A percentile compares a stretch with the other conserved stretches of the same genome.
Evolutionary conservation across 2,113 vertebrate genomes (phyloP).

Genomic region (Oryzias curvinotus): DNA sequence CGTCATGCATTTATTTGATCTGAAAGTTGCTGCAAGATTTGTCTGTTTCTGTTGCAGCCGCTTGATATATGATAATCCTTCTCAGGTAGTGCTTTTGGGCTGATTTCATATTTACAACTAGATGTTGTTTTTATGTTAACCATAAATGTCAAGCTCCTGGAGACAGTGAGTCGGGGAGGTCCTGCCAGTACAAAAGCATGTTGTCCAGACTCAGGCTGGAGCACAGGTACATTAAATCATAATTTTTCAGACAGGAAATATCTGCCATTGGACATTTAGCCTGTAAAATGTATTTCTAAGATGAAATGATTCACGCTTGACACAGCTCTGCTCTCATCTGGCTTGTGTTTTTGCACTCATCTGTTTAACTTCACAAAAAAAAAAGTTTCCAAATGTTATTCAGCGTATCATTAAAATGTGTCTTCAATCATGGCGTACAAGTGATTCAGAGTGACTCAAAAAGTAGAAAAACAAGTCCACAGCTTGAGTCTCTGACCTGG

Average conservation of each 20-base stretch:
- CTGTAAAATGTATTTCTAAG: constrained; percentile 70
- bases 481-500: constrained; percentile 50
- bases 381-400: constrained; percentile 19
- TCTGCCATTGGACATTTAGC: constrained; percentile 69
- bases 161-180: constrained; percentile 73
- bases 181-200: constrained; percentile 70
- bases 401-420: constrained; percentile 25
- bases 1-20: constrained; percentile 55
- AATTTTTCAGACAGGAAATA: constrained; percentile 75
- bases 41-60: constrained; percentile 53
- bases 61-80: constrained; percentile 65
- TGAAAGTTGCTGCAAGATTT: constrained; percentile 54
- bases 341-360: constrained; percentile 41
- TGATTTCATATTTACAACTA: constrained; percentile 66
- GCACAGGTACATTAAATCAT: constrained; percentile 72
- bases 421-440: constrained; percentile 37
- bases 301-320: constrained; percentile 68
- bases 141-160: constrained; percentile 72
- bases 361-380: constrained; percentile 35
- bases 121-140: constrained; percentile 50
- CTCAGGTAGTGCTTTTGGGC: constrained; percentile 50
- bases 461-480: constrained; percentile 54
- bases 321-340: constrained; percentile 41
- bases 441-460: constrained; percentile 45
- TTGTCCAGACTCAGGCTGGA: constrained; percentile 67